Base-by-base conservation (phyloP, 2,797 vertebrate species). In the Pyrrhura leucotis region DNA sequence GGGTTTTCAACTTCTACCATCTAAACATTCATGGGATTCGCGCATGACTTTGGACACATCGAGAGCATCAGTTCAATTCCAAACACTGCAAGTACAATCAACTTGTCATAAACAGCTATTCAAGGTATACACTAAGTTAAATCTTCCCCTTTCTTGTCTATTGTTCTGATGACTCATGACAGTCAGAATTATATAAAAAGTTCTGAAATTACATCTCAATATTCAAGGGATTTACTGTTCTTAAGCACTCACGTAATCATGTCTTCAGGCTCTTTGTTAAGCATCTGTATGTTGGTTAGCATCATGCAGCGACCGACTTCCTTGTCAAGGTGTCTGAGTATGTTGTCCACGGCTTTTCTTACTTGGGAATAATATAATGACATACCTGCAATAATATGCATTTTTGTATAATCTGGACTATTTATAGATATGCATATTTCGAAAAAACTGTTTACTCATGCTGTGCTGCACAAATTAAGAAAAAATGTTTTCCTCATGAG, bases 281-380 rank as follows among this genome's bases (percentile, higher is more conserved):
- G 98, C 99, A 99, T 99, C 97, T 99, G 99, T 76, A 99, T 98
- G 3, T 99, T 99, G 84, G 99, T 99, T 74, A 99, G 98, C 99
- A 99, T 99, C 99, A 99, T 99, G 96, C 99, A 99, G 29, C 99
- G 98, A 16, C 99, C 99, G 85, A 99, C 99, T 97, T 99, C 99
- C 96, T 99, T 99, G 98, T 99, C 99, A 87, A 99, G 98, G 95
- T 99, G 99, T 84, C 99, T 98, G 79, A 99, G 98, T 96, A 99
- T 99, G 98, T 99, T 99, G 98, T 99, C 99, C 93, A 99, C 98
- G 7, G 99, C 98, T 97, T 99, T 99, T 89, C 99, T 98, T 95
- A 99, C 99, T 98, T 99, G 99, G 68, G 99, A 99, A 98, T 99
- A 99, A 98, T 99, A 99, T 75, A 99, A 94, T 16, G 99, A 99